Evolutionary conservation across 2,888 invertebrate genomes (phyloP).

Genomic region (Baronia brevicornis): DNA sequence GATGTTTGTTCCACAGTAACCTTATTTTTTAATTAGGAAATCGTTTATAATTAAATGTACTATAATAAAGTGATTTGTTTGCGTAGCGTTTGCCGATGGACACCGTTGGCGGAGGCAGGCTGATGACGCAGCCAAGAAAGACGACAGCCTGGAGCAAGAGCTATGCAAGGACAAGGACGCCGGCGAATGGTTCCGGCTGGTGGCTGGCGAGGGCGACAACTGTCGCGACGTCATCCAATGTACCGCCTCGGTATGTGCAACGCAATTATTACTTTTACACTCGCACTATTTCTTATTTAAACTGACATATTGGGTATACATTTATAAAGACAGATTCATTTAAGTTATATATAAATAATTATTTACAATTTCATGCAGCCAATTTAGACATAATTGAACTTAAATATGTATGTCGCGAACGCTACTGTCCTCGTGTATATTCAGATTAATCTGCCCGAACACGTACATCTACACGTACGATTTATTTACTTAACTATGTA

Average conservation of each 20-base stretch:
- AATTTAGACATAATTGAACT: slow-evolving; percentile 13
- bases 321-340: no score
- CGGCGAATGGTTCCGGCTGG: slow-evolving; percentile 95
- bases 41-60: slow-evolving; percentile 8
- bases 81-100: slow-evolving; percentile 57
- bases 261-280: slow-evolving; percentile 27
- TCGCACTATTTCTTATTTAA: slow-evolving; percentile 25
- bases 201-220: slow-evolving; percentile 91
- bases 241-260: slow-evolving; percentile 87
- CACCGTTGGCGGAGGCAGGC: slow-evolving; percentile 81
- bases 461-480: slow-evolving; percentile 7
- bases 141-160: slow-evolving; percentile 91
- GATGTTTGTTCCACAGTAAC: slow-evolving; percentile 2
- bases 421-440: slow-evolving; percentile 15
- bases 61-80: slow-evolving; percentile 21
- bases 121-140: slow-evolving; percentile 83
- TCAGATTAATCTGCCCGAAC: slow-evolving; percentile 17
- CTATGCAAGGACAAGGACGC: slow-evolving; percentile 96
- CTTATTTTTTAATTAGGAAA: slow-evolving; percentile 8
- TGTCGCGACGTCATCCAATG: slow-evolving; percentile 97
- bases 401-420: slow-evolving; percentile 17
- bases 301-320: no score
- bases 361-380: no score
- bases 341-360: no score
- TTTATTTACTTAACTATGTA: no score